Conservation (phyloP, 1,140 invertebrate species). For the Drosophila baimaii region DNA sequence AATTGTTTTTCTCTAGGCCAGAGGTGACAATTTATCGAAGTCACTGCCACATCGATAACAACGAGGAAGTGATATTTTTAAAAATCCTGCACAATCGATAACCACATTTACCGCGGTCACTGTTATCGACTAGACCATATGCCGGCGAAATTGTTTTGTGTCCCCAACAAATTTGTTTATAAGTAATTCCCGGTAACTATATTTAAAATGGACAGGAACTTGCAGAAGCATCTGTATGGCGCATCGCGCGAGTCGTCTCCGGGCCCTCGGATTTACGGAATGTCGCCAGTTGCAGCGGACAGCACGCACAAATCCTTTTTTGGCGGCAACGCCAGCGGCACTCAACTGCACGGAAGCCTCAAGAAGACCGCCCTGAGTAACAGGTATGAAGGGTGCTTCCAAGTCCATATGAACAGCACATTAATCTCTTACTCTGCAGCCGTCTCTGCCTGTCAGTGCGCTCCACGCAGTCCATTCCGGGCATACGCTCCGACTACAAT, state of each 20-base stretch:
- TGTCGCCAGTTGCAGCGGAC: constrained; percentile 41
- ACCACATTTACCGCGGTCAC: not conserved
- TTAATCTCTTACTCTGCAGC: constrained; percentile 71
- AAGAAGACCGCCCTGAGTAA: constrained; percentile 62
- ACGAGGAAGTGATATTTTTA: too few relatives aligned
- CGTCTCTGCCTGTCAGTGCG: constrained; percentile 86
- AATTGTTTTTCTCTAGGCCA: not conserved
- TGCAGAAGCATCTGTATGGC: constrained; percentile 60
- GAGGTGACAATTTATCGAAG: not conserved
- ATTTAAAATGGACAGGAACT: constrained; percentile 38
- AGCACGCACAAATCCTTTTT: constrained; percentile 65
- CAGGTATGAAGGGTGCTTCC: constrained; percentile 30
- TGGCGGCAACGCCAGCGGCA: constrained; percentile 55
- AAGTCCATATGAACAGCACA: too few relatives aligned
- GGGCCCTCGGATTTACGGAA: constrained; percentile 21
- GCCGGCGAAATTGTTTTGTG: constrained; percentile 48
- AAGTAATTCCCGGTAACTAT: constrained; percentile 1
- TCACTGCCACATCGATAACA: constrained; percentile 10
- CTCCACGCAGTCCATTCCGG: constrained; percentile 88
- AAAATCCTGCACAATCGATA: not conserved
- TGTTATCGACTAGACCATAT: constrained; percentile 21
- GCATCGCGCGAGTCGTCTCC: constrained; percentile 56
- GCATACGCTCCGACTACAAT: constrained; percentile 89
- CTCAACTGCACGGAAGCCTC: constrained; percentile 40
- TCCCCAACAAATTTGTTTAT: constrained; percentile 38